A percentile compares a stretch with the other conserved stretches of the same genome.
Evolutionary conservation across 2,888 invertebrate genomes (phyloP).

Genomic region (Leucoptera coffeella): DNA sequence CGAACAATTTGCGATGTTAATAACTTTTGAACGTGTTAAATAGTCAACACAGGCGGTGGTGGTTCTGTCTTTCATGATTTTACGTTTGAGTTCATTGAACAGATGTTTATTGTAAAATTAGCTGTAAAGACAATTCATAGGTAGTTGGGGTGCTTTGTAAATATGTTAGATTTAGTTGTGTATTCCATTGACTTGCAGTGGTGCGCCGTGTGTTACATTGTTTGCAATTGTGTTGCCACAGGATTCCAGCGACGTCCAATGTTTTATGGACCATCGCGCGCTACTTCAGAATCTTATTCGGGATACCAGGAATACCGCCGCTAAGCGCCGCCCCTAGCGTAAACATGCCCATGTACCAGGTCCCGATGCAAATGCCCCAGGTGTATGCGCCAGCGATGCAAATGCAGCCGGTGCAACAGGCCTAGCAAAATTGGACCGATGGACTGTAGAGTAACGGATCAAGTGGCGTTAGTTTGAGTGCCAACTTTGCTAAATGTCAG

Average conservation of each 20-base stretch:
- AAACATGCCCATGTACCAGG: slow-evolving; percentile 35
- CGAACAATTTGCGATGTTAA: too few species aligned
- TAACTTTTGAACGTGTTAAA: too few species aligned
- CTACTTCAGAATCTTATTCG: slow-evolving; percentile 45
- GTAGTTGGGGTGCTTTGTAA: too few species aligned
- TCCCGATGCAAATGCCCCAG: slow-evolving; percentile 19
- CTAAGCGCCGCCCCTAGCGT: slow-evolving; percentile 28
- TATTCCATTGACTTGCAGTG: too few species aligned
- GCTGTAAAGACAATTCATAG: too few species aligned
- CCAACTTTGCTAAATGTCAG: slow-evolving; percentile 38
- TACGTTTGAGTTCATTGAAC: too few species aligned
- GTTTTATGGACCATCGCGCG: slow-evolving; percentile 48
- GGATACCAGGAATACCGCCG: slow-evolving; percentile 30
- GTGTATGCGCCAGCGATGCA: slow-evolving; percentile 22
- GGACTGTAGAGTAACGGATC: slow-evolving; percentile 22
- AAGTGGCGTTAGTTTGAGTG: slow-evolving; percentile 24
- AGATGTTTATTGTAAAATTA: too few species aligned
- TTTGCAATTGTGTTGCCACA: slow-evolving; percentile 29
- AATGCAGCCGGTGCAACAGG: slow-evolving; percentile 14
- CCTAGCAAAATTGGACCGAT: slow-evolving; percentile 36
- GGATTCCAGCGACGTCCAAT: slow-evolving; percentile 51
- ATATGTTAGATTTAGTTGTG: too few species aligned
- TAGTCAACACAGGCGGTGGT: too few species aligned
- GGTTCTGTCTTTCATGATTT: slow-evolving; percentile 4
- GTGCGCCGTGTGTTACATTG: too few species aligned